Evolutionary conservation across 2,888 invertebrate genomes (phyloP), one percentile per base, ranked within the genome.

Genomic region (Rapana venosa): DNA sequence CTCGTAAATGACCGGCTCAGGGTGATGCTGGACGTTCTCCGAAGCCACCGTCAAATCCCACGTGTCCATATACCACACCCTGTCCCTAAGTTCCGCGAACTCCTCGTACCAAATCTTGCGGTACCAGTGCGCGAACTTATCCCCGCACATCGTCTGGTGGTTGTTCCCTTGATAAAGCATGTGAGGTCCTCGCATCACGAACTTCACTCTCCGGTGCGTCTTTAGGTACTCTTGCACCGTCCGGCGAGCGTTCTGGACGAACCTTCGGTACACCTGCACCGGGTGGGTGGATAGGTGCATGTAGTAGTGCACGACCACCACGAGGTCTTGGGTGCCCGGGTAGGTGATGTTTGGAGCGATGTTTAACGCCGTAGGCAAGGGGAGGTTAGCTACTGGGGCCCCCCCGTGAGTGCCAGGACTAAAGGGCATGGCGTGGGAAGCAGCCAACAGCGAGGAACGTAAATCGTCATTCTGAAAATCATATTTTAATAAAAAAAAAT

Each of bases 11-110:
- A 66, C 32, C 22, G 22, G 58, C 0, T 17, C 22, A 0, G 86
- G 86, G 26, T 86, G 86, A 22, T 17, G 13, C 22, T 6, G 0
- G 32, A 86, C 2, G 22, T 86, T 86, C 66, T 86, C 86, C 6
- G 86, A n/a, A 11, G 86, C 86, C 30, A 86, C 1, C 4, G 61
- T 61, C 86, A 86, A 20, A 58, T 86, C 86, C 86, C 86, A 86
- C 32, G 30, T 22, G 66, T 86, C 86, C 61, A 86, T 32, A 22
- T 66, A 86, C 35, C 86, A 35, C 61, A 86, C 86, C 35, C 35
- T 66, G 66, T 86, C 86, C 66, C 15, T 13, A 32, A 86, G 26
- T 5, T 30, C 66, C 22, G 20, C 32, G 35, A 86, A 86, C 35
- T 86, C 86, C 35, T 86, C 86, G 32, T 22, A 0, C 86, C 86